Percentiles rank a stretch among this genome's conserved stretches.
Evolutionary conservation across 2,113 vertebrate genomes (phyloP).

Genomic region (Neodontobutis hainanensis): DNA sequence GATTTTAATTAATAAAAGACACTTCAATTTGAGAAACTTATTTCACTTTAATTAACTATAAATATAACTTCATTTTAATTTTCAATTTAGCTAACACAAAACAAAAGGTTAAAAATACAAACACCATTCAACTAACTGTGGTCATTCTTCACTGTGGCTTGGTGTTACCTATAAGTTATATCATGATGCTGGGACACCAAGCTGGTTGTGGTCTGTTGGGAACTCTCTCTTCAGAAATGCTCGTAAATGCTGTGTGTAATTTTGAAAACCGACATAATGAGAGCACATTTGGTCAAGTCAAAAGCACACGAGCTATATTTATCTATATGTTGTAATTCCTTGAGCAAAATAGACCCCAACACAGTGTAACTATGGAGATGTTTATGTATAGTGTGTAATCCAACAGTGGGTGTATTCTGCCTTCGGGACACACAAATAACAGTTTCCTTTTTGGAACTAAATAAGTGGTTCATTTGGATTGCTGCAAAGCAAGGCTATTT

Average conservation of each 20-base stretch:
- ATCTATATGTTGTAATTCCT: conserved; percentile 32
- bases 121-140: too few species aligned
- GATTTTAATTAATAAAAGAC: conserved; percentile 45
- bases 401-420: conserved; percentile 54
- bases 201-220: neutral
- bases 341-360: conserved; percentile 37
- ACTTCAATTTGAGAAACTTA: conserved; percentile 23
- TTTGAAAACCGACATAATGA: conserved; percentile 13
- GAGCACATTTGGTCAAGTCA: conserved; percentile 18
- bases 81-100: too few species aligned
- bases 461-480: conserved; percentile 45
- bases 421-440: conserved; percentile 49
- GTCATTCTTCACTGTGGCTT: conserved; percentile 14
- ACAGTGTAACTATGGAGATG: conserved; percentile 54
- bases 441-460: conserved; percentile 45
- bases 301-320: conserved; percentile 57
- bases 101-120: too few species aligned
- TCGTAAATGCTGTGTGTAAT: neutral
- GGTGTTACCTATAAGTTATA: conserved; percentile 9
- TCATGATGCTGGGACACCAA: neutral
- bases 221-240: neutral
- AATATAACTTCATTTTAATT: too few species aligned
- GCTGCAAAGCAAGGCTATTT: conserved; percentile 56
- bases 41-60: too few species aligned
- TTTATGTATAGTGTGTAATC: conserved; percentile 52